phyloP scores from a whole-genome alignment of 2,797 vertebrate genomes.

The Mormyrops boulengeri region DNA sequence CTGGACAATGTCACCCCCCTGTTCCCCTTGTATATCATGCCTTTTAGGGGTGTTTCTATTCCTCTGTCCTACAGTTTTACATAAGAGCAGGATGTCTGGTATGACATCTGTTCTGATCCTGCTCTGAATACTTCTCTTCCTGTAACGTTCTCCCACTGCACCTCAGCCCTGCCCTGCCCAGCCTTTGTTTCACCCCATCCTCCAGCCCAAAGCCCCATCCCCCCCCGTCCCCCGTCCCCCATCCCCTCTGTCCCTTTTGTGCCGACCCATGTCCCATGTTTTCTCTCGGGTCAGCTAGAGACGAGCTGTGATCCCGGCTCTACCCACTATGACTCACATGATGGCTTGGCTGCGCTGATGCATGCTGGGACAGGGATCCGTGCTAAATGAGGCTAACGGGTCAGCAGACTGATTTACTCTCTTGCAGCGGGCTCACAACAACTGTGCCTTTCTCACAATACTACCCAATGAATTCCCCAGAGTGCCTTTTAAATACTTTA shows the following conservation, averaged over 20 bases:
- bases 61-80: neutral
- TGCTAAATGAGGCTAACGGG: neutral
- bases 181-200: neutral
- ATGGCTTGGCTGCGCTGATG: neutral
- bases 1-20: neutral
- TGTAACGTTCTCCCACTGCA: neutral
- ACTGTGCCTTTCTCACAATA: neutral
- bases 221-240: too few relatives aligned
- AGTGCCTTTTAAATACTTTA: neutral
- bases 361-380: constrained; percentile 13
- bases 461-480: neutral
- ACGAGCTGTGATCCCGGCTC: neutral
- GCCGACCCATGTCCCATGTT: neutral
- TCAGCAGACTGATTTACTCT: neutral
- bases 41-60: neutral
- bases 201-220: too few relatives aligned
- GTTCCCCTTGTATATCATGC: neutral
- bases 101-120: neutral
- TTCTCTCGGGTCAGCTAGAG: neutral
- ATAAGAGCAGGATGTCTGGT: neutral
- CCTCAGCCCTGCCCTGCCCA: neutral
- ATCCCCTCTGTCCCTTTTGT: neutral
- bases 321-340: neutral
- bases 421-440: neutral
- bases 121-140: neutral